These are phyloP conservation scores for Falco biarmicus DNA, from an alignment of 2,797 vertebrate genomes.

Conservation along the genomic window DNA sequence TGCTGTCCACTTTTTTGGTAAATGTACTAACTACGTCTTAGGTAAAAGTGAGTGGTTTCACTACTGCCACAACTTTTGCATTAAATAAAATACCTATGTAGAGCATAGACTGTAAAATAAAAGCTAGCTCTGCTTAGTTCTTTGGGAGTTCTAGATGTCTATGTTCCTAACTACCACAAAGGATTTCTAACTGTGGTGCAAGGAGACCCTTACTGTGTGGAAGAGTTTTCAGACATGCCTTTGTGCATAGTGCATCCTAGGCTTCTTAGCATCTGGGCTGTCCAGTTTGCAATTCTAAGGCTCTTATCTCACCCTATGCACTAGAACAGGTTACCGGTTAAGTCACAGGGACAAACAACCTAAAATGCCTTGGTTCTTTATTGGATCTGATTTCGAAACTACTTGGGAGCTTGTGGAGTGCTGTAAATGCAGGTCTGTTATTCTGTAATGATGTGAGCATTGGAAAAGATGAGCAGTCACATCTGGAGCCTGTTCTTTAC, in stretches of 20 bases:
- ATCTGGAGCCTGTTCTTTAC: slow-evolving; percentile 22
- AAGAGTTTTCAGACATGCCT: not conserved
- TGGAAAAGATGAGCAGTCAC: slow-evolving; percentile 49
- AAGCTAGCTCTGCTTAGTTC: not conserved
- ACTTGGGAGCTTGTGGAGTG: slow-evolving; percentile 2
- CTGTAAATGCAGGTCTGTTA: slow-evolving; percentile 13
- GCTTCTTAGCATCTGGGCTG: not conserved
- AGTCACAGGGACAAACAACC: not conserved
- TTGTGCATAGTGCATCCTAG: not conserved
- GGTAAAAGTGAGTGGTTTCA: not conserved
- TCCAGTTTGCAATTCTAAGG: not conserved
- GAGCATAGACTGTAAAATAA: not conserved
- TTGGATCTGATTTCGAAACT: not conserved
- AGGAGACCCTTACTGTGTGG: not conserved
- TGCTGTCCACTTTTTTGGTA: not conserved
- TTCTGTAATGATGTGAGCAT: not conserved
- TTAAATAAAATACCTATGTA: not conserved
- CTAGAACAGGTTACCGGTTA: not conserved
- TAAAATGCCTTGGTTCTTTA: not conserved
- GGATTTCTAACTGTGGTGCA: not conserved
- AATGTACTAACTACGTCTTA: not conserved
- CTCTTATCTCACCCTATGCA: not conserved
- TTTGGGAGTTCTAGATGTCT: not conserved
- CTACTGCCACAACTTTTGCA: not conserved
- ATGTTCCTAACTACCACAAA: not conserved